A percentile compares a stretch with the other conserved stretches of the same genome.
Conservation (phyloP, 2,113 vertebrate species). For the Cavia porcellus region DNA sequence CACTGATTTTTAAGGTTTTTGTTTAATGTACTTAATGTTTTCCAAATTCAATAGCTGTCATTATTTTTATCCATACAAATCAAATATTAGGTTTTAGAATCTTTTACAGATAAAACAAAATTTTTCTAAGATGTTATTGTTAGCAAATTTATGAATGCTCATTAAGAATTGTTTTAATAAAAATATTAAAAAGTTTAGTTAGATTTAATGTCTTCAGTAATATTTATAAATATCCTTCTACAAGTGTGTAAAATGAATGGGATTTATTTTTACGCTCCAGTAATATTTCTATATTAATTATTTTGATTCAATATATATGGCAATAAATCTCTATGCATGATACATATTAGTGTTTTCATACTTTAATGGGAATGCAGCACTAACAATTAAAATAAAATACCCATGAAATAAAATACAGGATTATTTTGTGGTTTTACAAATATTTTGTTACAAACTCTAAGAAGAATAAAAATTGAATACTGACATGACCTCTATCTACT, state of each 20-base stretch:
- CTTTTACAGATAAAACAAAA: slow-evolving; percentile 27
- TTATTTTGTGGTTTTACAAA: slow-evolving; percentile 74
- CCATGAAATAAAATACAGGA: slow-evolving; percentile 73
- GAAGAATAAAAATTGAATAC: slow-evolving; percentile 74
- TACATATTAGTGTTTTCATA: slow-evolving; percentile 56
- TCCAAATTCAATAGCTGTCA: slow-evolving; percentile 55
- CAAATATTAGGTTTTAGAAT: slow-evolving; percentile 64
- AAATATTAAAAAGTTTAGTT: slow-evolving; percentile 64
- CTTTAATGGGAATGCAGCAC: slow-evolving; percentile 45
- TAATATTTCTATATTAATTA: slow-evolving; percentile 59
- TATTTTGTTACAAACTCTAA: slow-evolving; percentile 69
- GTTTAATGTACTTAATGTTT: slow-evolving; percentile 3
- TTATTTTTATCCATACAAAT: slow-evolving; percentile 62
- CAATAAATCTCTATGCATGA: slow-evolving; percentile 79
- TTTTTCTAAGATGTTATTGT: background rate
- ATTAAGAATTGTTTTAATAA: slow-evolving; percentile 58
- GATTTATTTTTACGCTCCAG: slow-evolving; percentile 4
- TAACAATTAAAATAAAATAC: slow-evolving; percentile 45
- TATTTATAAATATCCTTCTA: slow-evolving; percentile 74
- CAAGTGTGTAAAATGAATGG: slow-evolving; percentile 73
- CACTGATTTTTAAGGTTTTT: slow-evolving; percentile 66
- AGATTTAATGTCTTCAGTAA: slow-evolving; percentile 65
- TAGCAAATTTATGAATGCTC: slow-evolving; percentile 58
- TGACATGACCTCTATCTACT: slow-evolving; percentile 63
- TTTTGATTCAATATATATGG: slow-evolving; percentile 69